phyloP scores from a whole-genome alignment of 2,888 invertebrate species.

The Cerastis rubricosa region DNA sequence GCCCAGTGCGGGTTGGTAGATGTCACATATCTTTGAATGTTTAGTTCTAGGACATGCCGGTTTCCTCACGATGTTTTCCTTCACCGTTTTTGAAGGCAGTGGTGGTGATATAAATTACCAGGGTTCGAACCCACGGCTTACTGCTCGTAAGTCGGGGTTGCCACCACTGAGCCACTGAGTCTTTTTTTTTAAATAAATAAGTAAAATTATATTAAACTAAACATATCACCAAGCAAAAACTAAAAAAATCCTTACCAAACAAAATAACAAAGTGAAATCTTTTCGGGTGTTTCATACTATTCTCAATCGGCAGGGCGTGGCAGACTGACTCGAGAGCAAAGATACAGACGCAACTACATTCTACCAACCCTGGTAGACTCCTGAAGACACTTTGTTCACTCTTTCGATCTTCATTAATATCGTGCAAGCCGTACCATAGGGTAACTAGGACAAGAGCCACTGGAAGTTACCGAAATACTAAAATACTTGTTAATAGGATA shows the following conservation, averaged over 20 bases:
- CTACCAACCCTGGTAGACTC: constrained; percentile 65
- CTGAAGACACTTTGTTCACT: constrained; percentile 62
- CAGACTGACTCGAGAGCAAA: constrained; percentile 87
- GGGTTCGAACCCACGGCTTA: too few relatives aligned
- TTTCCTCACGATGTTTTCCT: too few relatives aligned
- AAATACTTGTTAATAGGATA: not conserved
- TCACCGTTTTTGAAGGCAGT: too few relatives aligned
- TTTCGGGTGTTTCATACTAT: constrained; percentile 75
- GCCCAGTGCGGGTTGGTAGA: too few relatives aligned
- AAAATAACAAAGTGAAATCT: constrained; percentile 72
- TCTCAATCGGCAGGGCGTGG: constrained; percentile 76
- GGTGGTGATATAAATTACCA: too few relatives aligned
- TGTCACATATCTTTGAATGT: too few relatives aligned
- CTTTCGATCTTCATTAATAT: constrained; percentile 7
- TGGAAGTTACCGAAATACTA: constrained; percentile 13
- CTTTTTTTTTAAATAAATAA: too few relatives aligned
- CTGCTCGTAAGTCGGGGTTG: too few relatives aligned
- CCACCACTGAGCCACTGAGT: too few relatives aligned
- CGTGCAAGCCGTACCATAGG: constrained; percentile 69
- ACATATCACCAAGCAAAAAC: not conserved
- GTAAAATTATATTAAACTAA: too few relatives aligned
- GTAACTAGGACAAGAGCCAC: constrained; percentile 55
- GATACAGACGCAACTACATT: constrained; percentile 88
- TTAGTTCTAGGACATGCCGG: too few relatives aligned
- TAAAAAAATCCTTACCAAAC: constrained; percentile 66